A percentile compares a stretch with the other conserved stretches of the same genome.
phyloP scores from a whole-genome alignment of 2,888 invertebrate species.

The Lottia gigantea region DNA sequence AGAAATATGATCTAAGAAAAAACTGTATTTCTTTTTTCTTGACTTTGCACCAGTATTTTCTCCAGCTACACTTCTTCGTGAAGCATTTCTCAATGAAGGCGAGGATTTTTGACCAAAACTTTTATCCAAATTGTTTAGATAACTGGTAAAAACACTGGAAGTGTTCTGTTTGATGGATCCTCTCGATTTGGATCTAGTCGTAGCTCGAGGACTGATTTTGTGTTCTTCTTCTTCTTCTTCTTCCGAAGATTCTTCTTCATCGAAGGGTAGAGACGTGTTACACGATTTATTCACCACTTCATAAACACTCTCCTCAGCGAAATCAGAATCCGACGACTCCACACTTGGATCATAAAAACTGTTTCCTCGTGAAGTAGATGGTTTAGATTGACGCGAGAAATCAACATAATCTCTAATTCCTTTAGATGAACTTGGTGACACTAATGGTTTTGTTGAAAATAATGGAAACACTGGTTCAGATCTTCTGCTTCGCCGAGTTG shows the following conservation, averaged over 20 bases:
- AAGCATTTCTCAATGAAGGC: slow-evolving; percentile 15
- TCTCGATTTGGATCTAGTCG: slow-evolving; percentile 14
- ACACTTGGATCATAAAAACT: slow-evolving; percentile 22
- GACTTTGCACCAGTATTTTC: slow-evolving; percentile 19
- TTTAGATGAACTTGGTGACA: neutral
- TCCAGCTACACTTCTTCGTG: neutral
- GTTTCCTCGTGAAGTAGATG: neutral
- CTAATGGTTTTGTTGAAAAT: neutral
- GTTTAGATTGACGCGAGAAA: neutral
- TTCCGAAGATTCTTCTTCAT: slow-evolving; percentile 13
- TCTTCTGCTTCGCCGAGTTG: slow-evolving; percentile 18
- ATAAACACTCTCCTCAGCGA: slow-evolving; percentile 49
- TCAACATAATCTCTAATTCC: neutral
- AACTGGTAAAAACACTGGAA: neutral
- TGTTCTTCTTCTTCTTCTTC: slow-evolving; percentile 18
- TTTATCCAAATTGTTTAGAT: neutral
- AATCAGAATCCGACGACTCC: slow-evolving; percentile 54
- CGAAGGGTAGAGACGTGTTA: slow-evolving; percentile 50
- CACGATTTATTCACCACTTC: slow-evolving; percentile 53
- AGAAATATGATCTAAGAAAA: slow-evolving; percentile 40
- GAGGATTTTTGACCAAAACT: slow-evolving; percentile 12
- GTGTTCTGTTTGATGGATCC: slow-evolving; percentile 15
- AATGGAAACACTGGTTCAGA: slow-evolving; percentile 16
- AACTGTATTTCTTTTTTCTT: slow-evolving; percentile 19
- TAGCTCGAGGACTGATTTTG: neutral